Percentiles rank a stretch among this genome's conserved stretches.
Conservation (phyloP, 2,888 invertebrate species). For the Ecliptopera silaceata region DNA sequence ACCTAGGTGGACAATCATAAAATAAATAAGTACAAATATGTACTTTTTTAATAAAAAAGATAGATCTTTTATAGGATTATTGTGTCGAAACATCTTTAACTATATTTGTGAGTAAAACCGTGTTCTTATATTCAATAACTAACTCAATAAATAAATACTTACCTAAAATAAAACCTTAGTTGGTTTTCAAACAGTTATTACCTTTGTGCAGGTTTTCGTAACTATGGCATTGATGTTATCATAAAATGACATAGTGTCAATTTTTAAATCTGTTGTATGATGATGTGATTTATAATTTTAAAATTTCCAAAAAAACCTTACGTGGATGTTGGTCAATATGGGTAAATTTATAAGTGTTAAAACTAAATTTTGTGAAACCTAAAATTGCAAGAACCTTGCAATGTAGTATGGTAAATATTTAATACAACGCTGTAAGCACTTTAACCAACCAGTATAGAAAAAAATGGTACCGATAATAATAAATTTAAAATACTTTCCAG, state of each 20-base stretch:
- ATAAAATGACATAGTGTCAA: conserved; percentile 4
- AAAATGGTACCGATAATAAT: too few relatives aligned
- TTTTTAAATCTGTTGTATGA: conserved; percentile 9
- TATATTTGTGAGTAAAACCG: too few relatives aligned
- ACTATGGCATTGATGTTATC: conserved; percentile 9
- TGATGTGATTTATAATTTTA: conserved; percentile 13
- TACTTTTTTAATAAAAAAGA: too few relatives aligned
- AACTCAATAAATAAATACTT: too few relatives aligned
- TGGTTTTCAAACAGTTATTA: neutral
- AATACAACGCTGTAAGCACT: neutral
- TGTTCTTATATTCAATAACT: too few relatives aligned
- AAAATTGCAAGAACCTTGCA: conserved; percentile 33
- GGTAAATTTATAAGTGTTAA: conserved; percentile 31
- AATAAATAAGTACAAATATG: too few relatives aligned
- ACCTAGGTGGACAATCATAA: too few relatives aligned
- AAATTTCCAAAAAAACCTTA: neutral
- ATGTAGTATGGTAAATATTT: conserved; percentile 38
- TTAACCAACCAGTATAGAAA: too few relatives aligned
- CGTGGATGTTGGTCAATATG: conserved; percentile 35
- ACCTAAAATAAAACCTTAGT: neutral
- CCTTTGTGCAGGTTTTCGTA: neutral
- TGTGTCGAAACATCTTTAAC: too few relatives aligned
- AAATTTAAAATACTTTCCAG: conserved; percentile 38
- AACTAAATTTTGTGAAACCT: conserved; percentile 12
- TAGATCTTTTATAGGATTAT: too few relatives aligned